phyloP scores from a whole-genome alignment of 2,113 vertebrate genomes.

The Takifugu flavidus region DNA sequence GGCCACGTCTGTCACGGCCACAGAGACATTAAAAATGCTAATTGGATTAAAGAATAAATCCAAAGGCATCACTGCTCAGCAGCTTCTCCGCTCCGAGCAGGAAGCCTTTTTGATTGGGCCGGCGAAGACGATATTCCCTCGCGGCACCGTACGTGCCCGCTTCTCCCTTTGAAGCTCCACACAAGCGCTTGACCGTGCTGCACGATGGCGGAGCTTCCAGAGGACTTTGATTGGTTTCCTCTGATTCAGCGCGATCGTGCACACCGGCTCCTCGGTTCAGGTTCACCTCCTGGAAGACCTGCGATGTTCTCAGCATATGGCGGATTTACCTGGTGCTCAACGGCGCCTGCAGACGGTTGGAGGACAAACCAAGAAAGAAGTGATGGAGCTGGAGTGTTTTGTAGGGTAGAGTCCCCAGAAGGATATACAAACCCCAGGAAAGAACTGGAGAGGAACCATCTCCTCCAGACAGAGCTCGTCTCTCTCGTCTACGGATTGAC shows the following conservation, averaged over 20 bases:
- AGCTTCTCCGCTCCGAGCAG: constrained; percentile 1
- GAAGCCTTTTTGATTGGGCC: no score
- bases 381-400: no score
- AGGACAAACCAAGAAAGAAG: not conserved
- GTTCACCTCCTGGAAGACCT: constrained; percentile 24
- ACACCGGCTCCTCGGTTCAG: constrained; percentile 6
- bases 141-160: constrained; percentile 41
- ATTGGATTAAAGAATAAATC: no score
- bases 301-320: constrained; percentile 1
- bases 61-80: not conserved
- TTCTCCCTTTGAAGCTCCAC: constrained; percentile 47
- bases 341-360: not conserved
- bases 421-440: no score
- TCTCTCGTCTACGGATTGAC: no score
- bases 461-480: no score
- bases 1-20: no score
- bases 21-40: not conserved
- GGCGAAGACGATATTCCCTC: constrained; percentile 23
- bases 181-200: constrained; percentile 47
- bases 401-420: no score
- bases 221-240: constrained; percentile 61
- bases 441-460: no score
- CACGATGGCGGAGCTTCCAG: constrained; percentile 47
- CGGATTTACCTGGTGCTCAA: no score
- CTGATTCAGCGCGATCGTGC: constrained; percentile 22